Evolutionary conservation across 2,113 vertebrate species (phyloP).

Genomic region (Cephalopholis sonnerati): DNA sequence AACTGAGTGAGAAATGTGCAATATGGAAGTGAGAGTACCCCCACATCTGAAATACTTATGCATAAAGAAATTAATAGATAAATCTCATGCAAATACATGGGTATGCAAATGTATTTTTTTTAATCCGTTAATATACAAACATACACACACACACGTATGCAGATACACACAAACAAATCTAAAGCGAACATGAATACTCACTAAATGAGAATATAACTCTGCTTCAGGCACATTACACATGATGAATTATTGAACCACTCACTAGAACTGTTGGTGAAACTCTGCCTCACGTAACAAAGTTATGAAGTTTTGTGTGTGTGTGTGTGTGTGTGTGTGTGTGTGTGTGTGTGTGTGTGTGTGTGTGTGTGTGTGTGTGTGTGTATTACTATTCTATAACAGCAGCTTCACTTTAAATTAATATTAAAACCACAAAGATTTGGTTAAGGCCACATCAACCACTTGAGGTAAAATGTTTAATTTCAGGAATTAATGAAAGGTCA

Average conservation of each 20-base stretch:
- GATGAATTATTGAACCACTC: slow-evolving; percentile 53
- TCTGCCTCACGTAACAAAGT: slow-evolving; percentile 11
- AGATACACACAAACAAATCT: slow-evolving; percentile 35
- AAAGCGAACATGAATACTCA: not conserved
- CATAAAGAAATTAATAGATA: slow-evolving; percentile 10
- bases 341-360: slow-evolving; percentile 17
- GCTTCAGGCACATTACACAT: slow-evolving; percentile 48
- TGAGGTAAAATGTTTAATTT: slow-evolving; percentile 61
- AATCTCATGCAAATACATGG: slow-evolving; percentile 2
- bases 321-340: slow-evolving; percentile 15
- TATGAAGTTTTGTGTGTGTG: slow-evolving; percentile 11
- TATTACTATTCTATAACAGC: not conserved
- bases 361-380: slow-evolving; percentile 7
- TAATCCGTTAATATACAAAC: not conserved
- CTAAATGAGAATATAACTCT: slow-evolving; percentile 23
- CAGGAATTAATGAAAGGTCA: slow-evolving; percentile 70
- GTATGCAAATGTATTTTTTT: slow-evolving; percentile 8
- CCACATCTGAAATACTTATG: not conserved
- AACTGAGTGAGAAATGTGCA: slow-evolving; percentile 17
- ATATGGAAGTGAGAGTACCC: not conserved
- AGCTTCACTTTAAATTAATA: slow-evolving; percentile 40
- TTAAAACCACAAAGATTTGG: slow-evolving; percentile 46
- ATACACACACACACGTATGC: not conserved
- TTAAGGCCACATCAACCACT: slow-evolving; percentile 55
- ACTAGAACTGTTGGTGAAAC: slow-evolving; percentile 32